Evolutionary conservation across 2,113 vertebrate species (phyloP).

Genomic region (Apteryx mantelli): DNA sequence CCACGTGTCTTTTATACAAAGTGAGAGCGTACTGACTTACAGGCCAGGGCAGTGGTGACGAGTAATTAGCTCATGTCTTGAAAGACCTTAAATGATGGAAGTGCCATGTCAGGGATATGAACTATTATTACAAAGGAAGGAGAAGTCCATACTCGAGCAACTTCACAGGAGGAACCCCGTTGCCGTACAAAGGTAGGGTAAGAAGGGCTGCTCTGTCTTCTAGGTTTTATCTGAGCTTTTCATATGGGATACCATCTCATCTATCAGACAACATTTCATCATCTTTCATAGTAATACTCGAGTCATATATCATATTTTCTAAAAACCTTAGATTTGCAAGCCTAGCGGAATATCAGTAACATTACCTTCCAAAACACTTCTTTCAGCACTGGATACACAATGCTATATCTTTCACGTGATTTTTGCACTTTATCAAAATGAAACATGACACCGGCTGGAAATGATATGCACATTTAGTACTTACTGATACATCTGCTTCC

Average conservation of each 20-base stretch:
- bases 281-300: constrained; percentile 19
- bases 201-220: neutral
- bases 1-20: neutral
- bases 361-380: constrained; percentile 5
- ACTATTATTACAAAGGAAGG: neutral
- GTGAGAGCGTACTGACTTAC: neutral
- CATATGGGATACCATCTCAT: neutral
- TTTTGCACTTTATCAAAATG: constrained; percentile 44
- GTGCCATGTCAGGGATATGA: rapidly evolving
- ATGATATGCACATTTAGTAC: constrained; percentile 42
- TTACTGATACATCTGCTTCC: constrained; percentile 46
- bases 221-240: neutral
- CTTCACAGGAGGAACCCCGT: neutral
- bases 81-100: neutral
- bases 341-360: neutral
- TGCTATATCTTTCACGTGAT: neutral
- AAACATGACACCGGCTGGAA: constrained; percentile 48
- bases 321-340: constrained; percentile 56
- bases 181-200: neutral
- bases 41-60: neutral
- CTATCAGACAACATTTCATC: constrained; percentile 45
- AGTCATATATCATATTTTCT: constrained; percentile 32
- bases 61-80: neutral
- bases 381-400: neutral
- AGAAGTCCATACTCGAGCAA: neutral